A percentile compares a stretch with the other conserved stretches of the same genome.
These are phyloP conservation scores for Oreonectes daqikongensis DNA, from an alignment of 2,797 vertebrate species.

Conservation along the genomic window DNA sequence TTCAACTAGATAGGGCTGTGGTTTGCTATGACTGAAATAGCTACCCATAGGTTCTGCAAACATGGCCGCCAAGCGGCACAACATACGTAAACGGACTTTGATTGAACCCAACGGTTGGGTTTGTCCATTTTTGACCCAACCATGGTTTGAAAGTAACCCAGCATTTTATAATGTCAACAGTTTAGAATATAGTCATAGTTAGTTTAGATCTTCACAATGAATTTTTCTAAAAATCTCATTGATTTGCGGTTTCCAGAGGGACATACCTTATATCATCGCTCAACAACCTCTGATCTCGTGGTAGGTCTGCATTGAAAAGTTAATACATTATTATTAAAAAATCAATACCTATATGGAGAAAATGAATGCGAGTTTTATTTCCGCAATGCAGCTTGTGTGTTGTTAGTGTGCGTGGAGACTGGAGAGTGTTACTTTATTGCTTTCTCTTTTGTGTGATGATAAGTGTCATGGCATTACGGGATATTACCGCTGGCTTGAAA, in stretches of 20 bases:
- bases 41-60: too few relatives aligned
- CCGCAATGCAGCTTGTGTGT: neutral
- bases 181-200: too few relatives aligned
- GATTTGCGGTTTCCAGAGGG: neutral
- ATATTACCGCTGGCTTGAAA: conserved; percentile 1
- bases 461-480: neutral
- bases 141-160: too few relatives aligned
- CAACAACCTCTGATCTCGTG: neutral
- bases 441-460: neutral
- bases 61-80: too few relatives aligned
- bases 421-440: conserved; percentile 6
- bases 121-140: too few relatives aligned
- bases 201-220: too few relatives aligned
- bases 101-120: too few relatives aligned
- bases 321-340: conserved; percentile 3
- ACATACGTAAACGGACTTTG: too few relatives aligned
- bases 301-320: neutral
- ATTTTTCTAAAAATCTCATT: neutral
- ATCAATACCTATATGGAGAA: neutral
- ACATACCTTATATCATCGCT: neutral
- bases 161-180: too few relatives aligned
- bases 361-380: neutral
- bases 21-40: too few relatives aligned
- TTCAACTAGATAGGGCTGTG: too few relatives aligned
- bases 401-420: neutral